A percentile compares a stretch with the other conserved stretches of the same genome.
phyloP scores from a whole-genome alignment of 1,140 invertebrate species.

The Varroa destructor region DNA sequence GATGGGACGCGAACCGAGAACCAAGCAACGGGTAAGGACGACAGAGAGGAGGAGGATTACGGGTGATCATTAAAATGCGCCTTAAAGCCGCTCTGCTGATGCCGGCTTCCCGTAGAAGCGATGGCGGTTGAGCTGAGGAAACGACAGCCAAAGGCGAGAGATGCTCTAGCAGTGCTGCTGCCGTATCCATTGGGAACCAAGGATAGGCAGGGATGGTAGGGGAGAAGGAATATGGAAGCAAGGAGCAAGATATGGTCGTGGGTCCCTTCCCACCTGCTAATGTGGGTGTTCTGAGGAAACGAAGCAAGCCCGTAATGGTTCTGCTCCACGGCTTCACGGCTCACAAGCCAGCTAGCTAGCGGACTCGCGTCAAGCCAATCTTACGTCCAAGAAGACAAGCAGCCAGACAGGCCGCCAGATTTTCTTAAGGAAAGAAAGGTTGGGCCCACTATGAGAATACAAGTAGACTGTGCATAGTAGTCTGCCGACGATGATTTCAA shows the following conservation, averaged over 20 bases:
- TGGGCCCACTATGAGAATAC: too few relatives aligned
- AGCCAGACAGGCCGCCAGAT: too few relatives aligned
- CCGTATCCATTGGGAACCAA: too few relatives aligned
- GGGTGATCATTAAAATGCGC: constrained; percentile 28
- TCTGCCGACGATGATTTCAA: too few relatives aligned
- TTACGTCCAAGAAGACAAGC: too few relatives aligned
- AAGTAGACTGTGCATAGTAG: too few relatives aligned
- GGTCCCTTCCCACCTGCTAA: constrained; percentile 28
- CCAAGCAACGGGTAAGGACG: constrained; percentile 8
- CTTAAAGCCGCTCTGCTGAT: constrained; percentile 5
- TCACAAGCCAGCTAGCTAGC: too few relatives aligned
- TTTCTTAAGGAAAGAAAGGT: too few relatives aligned
- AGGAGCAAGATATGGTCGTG: constrained; percentile 27
- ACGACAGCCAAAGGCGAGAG: too few relatives aligned
- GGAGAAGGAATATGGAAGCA: constrained; percentile 27
- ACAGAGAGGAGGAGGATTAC: constrained; percentile 19
- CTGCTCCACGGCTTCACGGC: constrained; percentile 19
- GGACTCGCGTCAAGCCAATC: too few relatives aligned
- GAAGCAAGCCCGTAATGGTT: constrained; percentile 27
- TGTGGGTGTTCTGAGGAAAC: constrained; percentile 27
- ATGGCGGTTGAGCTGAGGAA: neutral
- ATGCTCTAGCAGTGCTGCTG: too few relatives aligned
- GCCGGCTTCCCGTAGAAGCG: neutral
- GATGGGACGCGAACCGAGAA: neutral
- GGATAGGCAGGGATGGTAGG: neutral